Conservation (phyloP, 1,140 invertebrate genomes). For the Zaprionus vittiger region DNA sequence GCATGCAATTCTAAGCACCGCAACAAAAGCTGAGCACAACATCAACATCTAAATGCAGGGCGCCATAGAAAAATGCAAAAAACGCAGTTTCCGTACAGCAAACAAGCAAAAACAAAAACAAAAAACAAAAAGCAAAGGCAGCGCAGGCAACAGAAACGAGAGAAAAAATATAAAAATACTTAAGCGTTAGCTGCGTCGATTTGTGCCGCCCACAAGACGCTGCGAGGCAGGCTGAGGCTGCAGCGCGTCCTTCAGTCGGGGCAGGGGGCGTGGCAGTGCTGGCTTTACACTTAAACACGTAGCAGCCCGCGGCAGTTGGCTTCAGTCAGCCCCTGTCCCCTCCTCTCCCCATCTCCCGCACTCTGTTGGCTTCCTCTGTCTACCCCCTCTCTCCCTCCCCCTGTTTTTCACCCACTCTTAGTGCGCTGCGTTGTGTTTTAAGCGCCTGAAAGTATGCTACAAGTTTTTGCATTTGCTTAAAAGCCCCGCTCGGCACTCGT, state of each 20-base stretch:
- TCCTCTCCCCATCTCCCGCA: background rate
- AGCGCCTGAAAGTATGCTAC: slow-evolving; percentile 74
- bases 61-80: slow-evolving; percentile 62
- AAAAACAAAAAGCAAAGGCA: slow-evolving; percentile 9
- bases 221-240: slow-evolving; percentile 8
- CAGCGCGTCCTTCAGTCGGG: slow-evolving; percentile 10
- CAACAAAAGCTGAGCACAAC: slow-evolving; percentile 71
- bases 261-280: slow-evolving; percentile 57
- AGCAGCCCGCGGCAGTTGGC: slow-evolving; percentile 62
- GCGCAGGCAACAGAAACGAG: slow-evolving; percentile 20
- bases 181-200: slow-evolving; percentile 63
- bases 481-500: slow-evolving; percentile 52
- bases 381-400: background rate
- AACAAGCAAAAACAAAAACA: slow-evolving; percentile 58
- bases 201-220: slow-evolving; percentile 58
- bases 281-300: slow-evolving; percentile 78
- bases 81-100: slow-evolving; percentile 70
- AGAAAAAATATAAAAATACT: slow-evolving; percentile 58
- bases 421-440: slow-evolving; percentile 49
- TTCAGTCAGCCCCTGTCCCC: background rate
- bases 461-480: slow-evolving; percentile 76
- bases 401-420: background rate
- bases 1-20: slow-evolving; percentile 65
- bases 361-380: background rate
- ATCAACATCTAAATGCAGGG: slow-evolving; percentile 74